Conservation (phyloP, 2,888 invertebrate species). For the Taphrorychus bicolor region DNA sequence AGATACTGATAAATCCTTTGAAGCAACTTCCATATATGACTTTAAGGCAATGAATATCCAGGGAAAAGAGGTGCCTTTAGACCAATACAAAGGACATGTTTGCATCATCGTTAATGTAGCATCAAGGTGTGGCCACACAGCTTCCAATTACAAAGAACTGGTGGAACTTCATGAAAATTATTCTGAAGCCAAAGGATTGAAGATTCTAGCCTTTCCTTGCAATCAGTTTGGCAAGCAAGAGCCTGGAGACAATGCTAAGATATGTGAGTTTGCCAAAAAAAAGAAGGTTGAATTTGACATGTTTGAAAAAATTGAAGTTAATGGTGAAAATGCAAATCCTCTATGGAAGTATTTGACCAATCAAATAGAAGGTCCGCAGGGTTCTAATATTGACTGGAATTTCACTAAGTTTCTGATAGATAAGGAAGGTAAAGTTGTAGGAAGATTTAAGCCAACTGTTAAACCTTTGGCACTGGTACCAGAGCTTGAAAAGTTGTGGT, state of each 20-base stretch:
- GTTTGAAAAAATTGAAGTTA: conserved; percentile 76
- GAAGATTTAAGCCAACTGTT: conserved; percentile 64
- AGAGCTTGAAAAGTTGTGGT: conserved; percentile 56
- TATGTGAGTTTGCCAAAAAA: conserved; percentile 68
- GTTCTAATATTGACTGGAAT: conserved; percentile 84
- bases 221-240: conserved; percentile 83
- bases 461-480: conserved; percentile 54
- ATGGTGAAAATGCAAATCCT: conserved; percentile 70
- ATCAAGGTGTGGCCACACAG: conserved; percentile 83
- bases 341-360: conserved; percentile 72
- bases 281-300: conserved; percentile 74
- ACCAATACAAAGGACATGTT: conserved; percentile 82
- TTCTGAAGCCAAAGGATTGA: conserved; percentile 72
- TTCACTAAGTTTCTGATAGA: conserved; percentile 86
- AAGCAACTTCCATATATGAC: conserved; percentile 74
- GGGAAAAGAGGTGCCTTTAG: conserved; percentile 79
- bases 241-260: conserved; percentile 69
- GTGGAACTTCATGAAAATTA: conserved; percentile 78
- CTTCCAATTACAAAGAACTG: conserved; percentile 83
- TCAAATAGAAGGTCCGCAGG: conserved; percentile 61
- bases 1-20: not conserved
- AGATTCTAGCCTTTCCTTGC: conserved; percentile 85
- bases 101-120: conserved; percentile 88
- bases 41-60: conserved; percentile 82
- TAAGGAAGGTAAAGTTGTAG: conserved; percentile 72